phyloP scores from a whole-genome alignment of 1,140 invertebrate genomes.

The Eumeta japonica region DNA sequence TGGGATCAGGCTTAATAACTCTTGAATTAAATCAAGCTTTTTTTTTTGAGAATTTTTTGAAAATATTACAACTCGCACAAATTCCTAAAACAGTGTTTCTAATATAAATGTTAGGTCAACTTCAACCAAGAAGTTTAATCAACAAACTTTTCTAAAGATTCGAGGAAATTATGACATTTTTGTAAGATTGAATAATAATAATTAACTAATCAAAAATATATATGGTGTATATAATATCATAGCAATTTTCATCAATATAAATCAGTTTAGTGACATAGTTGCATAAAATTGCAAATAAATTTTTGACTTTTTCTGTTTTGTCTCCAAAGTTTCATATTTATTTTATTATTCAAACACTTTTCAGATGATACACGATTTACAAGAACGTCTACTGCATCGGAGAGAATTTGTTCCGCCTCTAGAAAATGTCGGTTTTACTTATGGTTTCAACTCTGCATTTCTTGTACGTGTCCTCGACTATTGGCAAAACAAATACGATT shows the following conservation, averaged over 20 bases:
- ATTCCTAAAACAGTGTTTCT: too few relatives aligned
- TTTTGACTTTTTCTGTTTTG: background rate
- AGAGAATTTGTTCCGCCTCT: constrained; percentile 61
- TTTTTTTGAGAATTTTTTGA: too few relatives aligned
- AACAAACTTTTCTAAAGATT: too few relatives aligned
- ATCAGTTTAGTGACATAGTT: background rate
- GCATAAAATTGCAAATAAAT: background rate
- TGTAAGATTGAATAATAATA: too few relatives aligned
- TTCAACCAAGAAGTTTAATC: too few relatives aligned
- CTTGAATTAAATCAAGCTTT: too few relatives aligned
- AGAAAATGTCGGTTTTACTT: constrained; percentile 62
- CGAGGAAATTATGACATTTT: too few relatives aligned
- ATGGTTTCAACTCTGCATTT: constrained; percentile 58
- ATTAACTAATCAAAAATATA: too few relatives aligned
- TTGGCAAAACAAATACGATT: constrained; percentile 72
- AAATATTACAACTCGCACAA: too few relatives aligned
- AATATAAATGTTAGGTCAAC: too few relatives aligned
- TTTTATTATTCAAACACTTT: background rate
- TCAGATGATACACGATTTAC: constrained; percentile 67
- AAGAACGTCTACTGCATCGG: constrained; percentile 60
- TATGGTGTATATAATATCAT: too few relatives aligned
- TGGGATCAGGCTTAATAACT: too few relatives aligned
- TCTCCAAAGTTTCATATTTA: background rate
- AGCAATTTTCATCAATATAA: constrained; percentile 3
- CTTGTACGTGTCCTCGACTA: constrained; percentile 67